Base-by-base conservation (phyloP, 2,888 invertebrate genomes). In the Megalurothrips usitatus region DNA sequence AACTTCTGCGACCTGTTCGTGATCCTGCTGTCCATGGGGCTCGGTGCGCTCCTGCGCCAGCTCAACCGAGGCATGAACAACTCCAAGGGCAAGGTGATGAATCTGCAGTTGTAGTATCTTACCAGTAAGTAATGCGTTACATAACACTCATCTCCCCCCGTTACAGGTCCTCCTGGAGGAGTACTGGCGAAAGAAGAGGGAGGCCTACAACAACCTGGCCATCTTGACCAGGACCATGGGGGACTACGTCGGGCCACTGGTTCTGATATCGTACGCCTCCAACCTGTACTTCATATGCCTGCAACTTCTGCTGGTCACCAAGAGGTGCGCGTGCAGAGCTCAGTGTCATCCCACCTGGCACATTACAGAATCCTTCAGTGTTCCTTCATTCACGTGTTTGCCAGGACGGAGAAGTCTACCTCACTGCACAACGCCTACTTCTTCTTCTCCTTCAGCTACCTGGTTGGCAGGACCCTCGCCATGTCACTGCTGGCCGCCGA, bases 361-460 rank as follows among this genome's bases (percentile, higher is more conserved):
- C n/a, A 26, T 26, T 1, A 23, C 58, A 58, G 11, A 43, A 43
- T n/a, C 34, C 58, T 17, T 6, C 17, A 8, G 6, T 58, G n/a
- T n/a, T 17, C 17, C n/a, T 52, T 8, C 17, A 14, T 8, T 58
- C 23, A 1, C 68, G 11, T 75, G 68, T 68, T 23, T 23, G 23
- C 0, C 26, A 75, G 68, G 26, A 8, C 23, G 26, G 23, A 11
- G 26, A 8, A 12, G 8, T 12, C 23, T 26, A 26, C 68, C 1
- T 2, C 9, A 0, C 68, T 75, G 68, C 23, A 23, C 68, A 26
- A 23, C 68, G 84, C 89, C 2, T 93, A 93, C 85, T 92, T 92
- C 84, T 87, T 91, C 79, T 92, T 90, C 85, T 93, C 93, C 0
- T 90, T 93, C 82, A 90, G 91, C 14, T 93, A 91, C 84, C 86